phyloP scores from a whole-genome alignment of 2,797 vertebrate genomes.

The Danio choprae region DNA sequence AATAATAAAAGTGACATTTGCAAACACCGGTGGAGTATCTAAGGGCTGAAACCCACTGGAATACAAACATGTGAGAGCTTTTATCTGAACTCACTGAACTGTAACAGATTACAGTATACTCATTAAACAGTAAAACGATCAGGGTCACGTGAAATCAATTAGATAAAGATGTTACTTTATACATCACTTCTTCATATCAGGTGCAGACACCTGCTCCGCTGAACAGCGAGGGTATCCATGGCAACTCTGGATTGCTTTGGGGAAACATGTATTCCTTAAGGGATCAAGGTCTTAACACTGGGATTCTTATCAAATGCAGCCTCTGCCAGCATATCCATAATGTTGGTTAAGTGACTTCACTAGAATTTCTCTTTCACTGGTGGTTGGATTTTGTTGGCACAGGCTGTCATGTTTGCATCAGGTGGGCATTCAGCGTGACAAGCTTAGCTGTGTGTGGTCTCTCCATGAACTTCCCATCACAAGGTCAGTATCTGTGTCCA shows the following conservation, averaged over 20 bases:
- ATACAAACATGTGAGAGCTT: not conserved
- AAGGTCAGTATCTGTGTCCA: constrained; percentile 54
- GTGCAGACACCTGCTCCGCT: not conserved
- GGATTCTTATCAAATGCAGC: not conserved
- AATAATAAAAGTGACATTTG: not conserved
- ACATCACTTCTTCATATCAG: constrained; percentile 6
- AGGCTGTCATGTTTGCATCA: not conserved
- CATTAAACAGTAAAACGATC: constrained; percentile 3
- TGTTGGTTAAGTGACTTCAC: not conserved
- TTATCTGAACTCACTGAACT: not conserved
- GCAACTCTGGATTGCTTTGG: constrained; percentile 27
- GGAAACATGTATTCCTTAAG: not conserved
- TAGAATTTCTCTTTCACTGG: not conserved
- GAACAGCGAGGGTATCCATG: constrained; percentile 23
- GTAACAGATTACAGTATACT: not conserved
- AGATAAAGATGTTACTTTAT: constrained; percentile 11
- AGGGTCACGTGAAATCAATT: not conserved
- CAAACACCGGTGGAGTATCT: not conserved
- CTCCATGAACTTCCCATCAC: constrained; percentile 34
- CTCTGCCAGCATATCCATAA: not conserved
- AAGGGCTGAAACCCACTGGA: not conserved
- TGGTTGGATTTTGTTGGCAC: too few species aligned
- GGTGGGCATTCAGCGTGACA: not conserved
- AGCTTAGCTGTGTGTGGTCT: constrained; percentile 18
- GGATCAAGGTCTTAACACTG: not conserved